Percentiles rank a stretch among this genome's conserved stretches.
phyloP scores from a whole-genome alignment of 2,797 vertebrate species.

The Eleutherodactylus coqui region DNA sequence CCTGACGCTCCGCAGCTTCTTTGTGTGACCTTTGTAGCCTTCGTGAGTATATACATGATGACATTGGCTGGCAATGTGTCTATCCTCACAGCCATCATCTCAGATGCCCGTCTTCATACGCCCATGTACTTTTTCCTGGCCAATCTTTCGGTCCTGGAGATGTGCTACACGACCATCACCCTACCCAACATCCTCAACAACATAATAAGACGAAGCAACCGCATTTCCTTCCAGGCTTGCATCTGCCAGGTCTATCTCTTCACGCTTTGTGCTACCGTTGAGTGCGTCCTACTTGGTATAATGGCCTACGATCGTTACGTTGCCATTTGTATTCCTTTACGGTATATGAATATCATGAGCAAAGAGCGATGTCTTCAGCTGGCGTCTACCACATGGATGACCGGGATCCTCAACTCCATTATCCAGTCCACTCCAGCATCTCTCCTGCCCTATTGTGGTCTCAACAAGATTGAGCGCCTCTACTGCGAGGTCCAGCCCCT shows the following conservation, averaged over 20 bases:
- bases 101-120: constrained; percentile 27
- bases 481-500: constrained; percentile 67
- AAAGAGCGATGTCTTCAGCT: not conserved
- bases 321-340: constrained; percentile 47
- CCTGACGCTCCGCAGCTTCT: constrained; percentile 19
- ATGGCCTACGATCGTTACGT: constrained; percentile 55
- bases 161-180: constrained; percentile 42
- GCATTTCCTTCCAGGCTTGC: constrained; percentile 35
- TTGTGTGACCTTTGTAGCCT: not conserved
- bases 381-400: constrained; percentile 9
- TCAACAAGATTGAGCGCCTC: constrained; percentile 58
- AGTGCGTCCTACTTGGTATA: constrained; percentile 43
- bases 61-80: constrained; percentile 2
- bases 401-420: constrained; percentile 9
- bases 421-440: constrained; percentile 21
- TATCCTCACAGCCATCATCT: constrained; percentile 27
- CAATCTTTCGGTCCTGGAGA: constrained; percentile 34
- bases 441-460: constrained; percentile 10
- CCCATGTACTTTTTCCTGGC: constrained; percentile 52
- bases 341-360: constrained; percentile 33
- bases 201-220: not conserved
- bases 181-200: constrained; percentile 50
- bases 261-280: constrained; percentile 16
- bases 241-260: constrained; percentile 49
- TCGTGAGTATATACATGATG: constrained; percentile 35